Evolutionary conservation across 2,888 invertebrate genomes (phyloP), one percentile per base, ranked within the genome.

Genomic region (Druceiella hillmani): DNA sequence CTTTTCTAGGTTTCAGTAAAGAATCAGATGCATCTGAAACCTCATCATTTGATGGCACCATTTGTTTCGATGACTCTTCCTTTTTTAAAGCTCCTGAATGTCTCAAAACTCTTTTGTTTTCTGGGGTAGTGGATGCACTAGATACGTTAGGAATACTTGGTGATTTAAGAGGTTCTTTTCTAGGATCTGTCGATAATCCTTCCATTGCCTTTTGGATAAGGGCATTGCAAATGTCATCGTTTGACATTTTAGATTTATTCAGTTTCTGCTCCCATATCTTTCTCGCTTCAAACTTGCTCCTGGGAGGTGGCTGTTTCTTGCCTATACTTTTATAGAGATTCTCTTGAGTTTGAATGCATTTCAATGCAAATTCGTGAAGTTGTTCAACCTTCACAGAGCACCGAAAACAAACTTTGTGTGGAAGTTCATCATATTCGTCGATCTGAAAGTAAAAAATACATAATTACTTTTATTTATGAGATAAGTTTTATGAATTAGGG

Each of bases 351-450:
- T 56, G 63, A 26, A 64, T 54, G 58, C 72, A 71, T 52, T 61
- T 70, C 28, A 69, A 61, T 29, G 67, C 57, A 52, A 72, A 72
- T 48, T 72, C 72, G 53, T 66, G 52, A 3, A 71, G 54, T 46
- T 72, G 72, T 49, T 70, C 67, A 15, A 72, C 57, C 49, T 72
- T 72, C 9, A 72, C 71, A 37, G 72, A 71, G 45, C 72, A 72
- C 10, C 72, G 57, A 45, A 68, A 72, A 49, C 72, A 72, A 38
- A 72, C 68, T 58, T 67, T 72, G 47, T 71, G 68, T n/a, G 72
- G 70, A 2, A 72, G 54, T 24, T 66, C 65, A 55, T 72, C 72
- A 55, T 65, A 63, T 54, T 71, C 71, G 14, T 59, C 55, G 44
- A 72, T 55, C 72, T 72, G 58, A 24, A 65, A 67, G 41, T 6